phyloP scores from a whole-genome alignment of 1,140 invertebrate genomes.

The Mya arenaria region DNA sequence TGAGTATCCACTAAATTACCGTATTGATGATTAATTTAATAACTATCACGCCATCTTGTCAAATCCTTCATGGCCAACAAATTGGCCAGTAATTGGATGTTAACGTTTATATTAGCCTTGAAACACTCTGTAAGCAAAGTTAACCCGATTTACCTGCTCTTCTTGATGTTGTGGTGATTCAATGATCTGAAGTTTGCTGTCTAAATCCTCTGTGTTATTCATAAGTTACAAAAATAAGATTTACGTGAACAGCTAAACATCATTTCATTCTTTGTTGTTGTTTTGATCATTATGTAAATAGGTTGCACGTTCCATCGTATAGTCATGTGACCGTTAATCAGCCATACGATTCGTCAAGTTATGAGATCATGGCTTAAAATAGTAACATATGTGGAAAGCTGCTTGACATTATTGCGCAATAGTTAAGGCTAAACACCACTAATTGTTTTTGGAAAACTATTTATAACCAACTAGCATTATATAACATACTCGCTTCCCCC shows the following conservation, averaged over 20 bases:
- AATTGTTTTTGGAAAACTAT: no score
- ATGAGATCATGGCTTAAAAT: neutral
- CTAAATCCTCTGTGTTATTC: conserved; percentile 30
- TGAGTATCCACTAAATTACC: no score
- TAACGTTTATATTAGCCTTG: neutral
- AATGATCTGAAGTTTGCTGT: conserved; percentile 23
- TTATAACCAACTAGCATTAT: no score
- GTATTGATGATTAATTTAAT: neutral
- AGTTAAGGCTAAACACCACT: no score
- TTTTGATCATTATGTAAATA: conserved; percentile 52
- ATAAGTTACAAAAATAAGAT: conserved; percentile 11
- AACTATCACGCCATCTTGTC: conserved; percentile 9
- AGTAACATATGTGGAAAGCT: neutral
- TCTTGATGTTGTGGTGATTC: conserved; percentile 19
- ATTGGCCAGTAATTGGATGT: neutral
- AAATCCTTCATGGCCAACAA: neutral
- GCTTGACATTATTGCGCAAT: no score
- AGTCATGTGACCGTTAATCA: neutral
- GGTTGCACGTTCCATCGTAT: conserved; percentile 12
- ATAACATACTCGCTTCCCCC: no score
- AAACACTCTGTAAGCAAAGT: neutral
- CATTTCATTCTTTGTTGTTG: conserved; percentile 45
- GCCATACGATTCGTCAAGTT: neutral
- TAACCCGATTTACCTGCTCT: conserved; percentile 1
- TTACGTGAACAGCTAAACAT: neutral